These are phyloP conservation scores for Mormyrus iriodes DNA, from an alignment of 2,113 vertebrate species.

Conservation along the genomic window DNA sequence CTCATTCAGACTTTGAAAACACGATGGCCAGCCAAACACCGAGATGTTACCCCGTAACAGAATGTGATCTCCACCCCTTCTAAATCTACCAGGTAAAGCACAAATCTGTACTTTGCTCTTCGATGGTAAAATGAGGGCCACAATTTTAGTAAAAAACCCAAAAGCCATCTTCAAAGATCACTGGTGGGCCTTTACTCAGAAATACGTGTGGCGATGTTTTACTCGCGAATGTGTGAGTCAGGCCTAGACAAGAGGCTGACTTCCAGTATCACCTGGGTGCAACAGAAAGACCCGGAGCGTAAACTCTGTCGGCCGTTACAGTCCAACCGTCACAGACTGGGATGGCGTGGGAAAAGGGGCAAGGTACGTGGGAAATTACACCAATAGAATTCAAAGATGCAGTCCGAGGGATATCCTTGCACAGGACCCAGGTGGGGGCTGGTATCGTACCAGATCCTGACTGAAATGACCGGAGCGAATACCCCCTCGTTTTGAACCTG, in stretches of 20 bases:
- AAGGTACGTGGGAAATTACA: slow-evolving; percentile 48
- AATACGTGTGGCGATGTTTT: slow-evolving; percentile 25
- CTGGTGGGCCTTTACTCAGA: background rate
- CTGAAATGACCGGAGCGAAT: slow-evolving; percentile 35
- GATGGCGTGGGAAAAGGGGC: slow-evolving; percentile 43
- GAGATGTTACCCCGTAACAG: background rate
- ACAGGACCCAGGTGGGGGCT: slow-evolving; percentile 28
- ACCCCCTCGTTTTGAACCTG: slow-evolving; percentile 28
- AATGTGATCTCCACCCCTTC: background rate
- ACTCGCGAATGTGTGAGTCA: slow-evolving; percentile 60
- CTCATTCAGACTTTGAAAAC: background rate
- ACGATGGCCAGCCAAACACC: background rate
- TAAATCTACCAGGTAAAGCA: background rate
- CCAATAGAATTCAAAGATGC: slow-evolving; percentile 57
- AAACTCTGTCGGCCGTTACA: slow-evolving; percentile 30
- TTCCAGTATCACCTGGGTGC: slow-evolving; percentile 53
- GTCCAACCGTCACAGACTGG: slow-evolving; percentile 32
- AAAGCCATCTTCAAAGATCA: background rate
- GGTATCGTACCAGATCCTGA: slow-evolving; percentile 32
- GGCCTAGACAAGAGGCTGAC: slow-evolving; percentile 52
- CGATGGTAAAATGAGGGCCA: background rate
- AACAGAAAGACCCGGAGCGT: slow-evolving; percentile 35
- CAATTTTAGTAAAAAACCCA: background rate
- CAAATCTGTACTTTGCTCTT: background rate
- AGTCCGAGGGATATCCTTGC: slow-evolving; percentile 54